A percentile compares a stretch with the other conserved stretches of the same genome.
Conservation (phyloP, 2,797 vertebrate genomes). For the Pteropus rufus region DNA sequence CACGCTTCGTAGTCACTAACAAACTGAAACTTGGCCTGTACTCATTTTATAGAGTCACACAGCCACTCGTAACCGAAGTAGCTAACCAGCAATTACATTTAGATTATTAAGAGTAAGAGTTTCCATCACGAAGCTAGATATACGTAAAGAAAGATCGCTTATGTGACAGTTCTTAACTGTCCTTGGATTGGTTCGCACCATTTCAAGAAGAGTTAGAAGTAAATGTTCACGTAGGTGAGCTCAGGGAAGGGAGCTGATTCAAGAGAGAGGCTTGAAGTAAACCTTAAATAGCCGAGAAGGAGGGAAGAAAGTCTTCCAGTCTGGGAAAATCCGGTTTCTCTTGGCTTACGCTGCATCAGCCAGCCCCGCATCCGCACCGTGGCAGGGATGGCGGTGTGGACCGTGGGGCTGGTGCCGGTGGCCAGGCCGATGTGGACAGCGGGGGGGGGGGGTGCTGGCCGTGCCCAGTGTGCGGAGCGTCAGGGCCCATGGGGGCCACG, state of each 20-base stretch:
- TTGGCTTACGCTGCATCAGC: rapidly evolving
- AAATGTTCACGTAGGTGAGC: not conserved
- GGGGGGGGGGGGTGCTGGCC: no score
- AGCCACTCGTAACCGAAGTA: not conserved
- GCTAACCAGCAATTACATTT: not conserved
- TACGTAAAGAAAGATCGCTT: not conserved
- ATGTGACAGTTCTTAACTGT: not conserved
- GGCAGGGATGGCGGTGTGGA: rapidly evolving
- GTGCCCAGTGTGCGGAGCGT: not conserved
- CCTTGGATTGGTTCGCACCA: not conserved
- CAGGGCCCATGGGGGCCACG: rapidly evolving
- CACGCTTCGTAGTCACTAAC: not conserved
- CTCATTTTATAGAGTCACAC: no score
- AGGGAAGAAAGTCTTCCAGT: not conserved
- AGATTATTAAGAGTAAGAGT: not conserved
- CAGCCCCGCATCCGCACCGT: rapidly evolving
- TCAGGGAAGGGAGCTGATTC: not conserved
- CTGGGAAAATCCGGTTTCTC: not conserved
- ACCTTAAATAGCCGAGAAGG: not conserved
- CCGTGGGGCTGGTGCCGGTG: rapidly evolving
- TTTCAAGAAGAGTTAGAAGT: not conserved
- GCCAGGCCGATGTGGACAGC: no score
- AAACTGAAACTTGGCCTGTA: not conserved
- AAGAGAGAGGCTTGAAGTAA: not conserved
- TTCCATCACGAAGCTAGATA: not conserved